Conservation (phyloP, 2,888 invertebrate genomes). For the Campoletis raptor region DNA sequence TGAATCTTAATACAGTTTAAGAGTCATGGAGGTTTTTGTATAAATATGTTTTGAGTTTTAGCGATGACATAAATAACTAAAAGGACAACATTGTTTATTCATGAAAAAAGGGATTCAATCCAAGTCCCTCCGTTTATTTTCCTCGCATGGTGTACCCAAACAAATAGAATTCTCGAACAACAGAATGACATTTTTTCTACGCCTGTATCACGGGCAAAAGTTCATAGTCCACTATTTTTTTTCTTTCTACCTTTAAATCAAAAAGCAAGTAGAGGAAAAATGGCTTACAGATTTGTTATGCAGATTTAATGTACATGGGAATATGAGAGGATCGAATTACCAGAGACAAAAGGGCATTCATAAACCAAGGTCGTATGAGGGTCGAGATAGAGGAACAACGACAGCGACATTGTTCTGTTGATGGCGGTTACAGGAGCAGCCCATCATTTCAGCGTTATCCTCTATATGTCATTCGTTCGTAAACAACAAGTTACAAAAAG, state of each 20-base stretch:
- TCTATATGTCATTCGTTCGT: not conserved
- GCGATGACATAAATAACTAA: not conserved
- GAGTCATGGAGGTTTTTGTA: not conserved
- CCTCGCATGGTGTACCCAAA: not conserved
- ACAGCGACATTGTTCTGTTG: not conserved
- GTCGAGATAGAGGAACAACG: not conserved
- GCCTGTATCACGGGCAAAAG: not conserved
- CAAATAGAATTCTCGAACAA: not conserved
- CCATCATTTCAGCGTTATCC: slow-evolving; percentile 21
- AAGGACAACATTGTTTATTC: not conserved
- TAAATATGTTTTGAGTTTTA: not conserved
- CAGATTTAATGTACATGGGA: not conserved
- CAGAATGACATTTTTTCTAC: not conserved
- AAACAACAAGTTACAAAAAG: slow-evolving; percentile 15
- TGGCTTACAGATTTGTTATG: not conserved
- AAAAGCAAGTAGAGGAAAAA: not conserved
- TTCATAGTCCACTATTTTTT: not conserved
- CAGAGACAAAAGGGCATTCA: not conserved
- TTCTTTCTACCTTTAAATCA: not conserved
- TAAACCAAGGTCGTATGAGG: not conserved
- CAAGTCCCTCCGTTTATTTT: not conserved
- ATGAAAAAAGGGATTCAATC: not conserved
- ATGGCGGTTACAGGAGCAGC: not conserved
- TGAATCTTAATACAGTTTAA: not conserved
- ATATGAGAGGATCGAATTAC: not conserved